Evolutionary conservation across 1,140 invertebrate genomes (phyloP).

Genomic region (Drosophila rufa): DNA sequence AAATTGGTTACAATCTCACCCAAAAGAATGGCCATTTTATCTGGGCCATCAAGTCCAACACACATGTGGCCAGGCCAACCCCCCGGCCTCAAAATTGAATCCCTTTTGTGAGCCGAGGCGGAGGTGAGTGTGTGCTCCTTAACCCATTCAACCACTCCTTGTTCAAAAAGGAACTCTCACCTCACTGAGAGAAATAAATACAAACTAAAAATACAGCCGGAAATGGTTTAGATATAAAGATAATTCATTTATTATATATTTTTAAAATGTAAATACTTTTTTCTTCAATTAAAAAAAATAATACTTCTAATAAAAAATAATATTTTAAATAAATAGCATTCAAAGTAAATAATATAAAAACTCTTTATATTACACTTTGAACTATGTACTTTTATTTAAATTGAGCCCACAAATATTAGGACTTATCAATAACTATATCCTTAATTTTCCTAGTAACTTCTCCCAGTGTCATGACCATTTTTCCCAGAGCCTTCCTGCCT

Average conservation of each 20-base stretch:
- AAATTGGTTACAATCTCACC: conserved; percentile 57
- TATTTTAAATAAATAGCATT: not conserved
- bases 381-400: not conserved
- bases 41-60: conserved; percentile 48
- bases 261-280: not conserved
- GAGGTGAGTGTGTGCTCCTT: conserved; percentile 41
- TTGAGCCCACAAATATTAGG: not conserved
- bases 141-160: conserved; percentile 26
- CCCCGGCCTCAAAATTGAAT: conserved; percentile 46
- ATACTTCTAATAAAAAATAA: not conserved
- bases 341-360: not conserved
- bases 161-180: not conserved
- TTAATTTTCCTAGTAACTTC: not conserved
- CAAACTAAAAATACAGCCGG: not conserved
- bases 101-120: conserved; percentile 23
- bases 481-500: conserved; percentile 15
- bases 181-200: conserved; percentile 1
- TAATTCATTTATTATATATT: not conserved
- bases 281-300: not conserved
- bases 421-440: not conserved
- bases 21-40: conserved; percentile 66
- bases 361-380: not conserved
- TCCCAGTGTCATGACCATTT: not conserved
- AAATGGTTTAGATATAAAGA: not conserved
- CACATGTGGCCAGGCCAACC: conserved; percentile 42